Conservation (phyloP, 1,140 invertebrate species). For the Scaptomyza graminum region DNA sequence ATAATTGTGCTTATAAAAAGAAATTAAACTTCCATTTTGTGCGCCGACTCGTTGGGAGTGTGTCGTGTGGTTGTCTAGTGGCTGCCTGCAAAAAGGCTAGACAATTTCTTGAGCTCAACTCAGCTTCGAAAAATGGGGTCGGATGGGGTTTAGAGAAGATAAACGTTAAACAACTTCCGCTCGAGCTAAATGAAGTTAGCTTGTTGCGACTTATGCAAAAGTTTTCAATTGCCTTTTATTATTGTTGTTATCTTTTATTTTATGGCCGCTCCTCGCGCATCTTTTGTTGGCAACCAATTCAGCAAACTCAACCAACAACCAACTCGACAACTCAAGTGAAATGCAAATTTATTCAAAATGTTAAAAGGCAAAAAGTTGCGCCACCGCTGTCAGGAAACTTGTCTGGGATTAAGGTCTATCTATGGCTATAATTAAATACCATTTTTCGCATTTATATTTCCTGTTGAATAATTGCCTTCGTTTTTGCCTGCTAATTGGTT, state of each 20-base stretch:
- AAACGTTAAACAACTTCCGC: conserved; percentile 49
- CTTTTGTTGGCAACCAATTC: conserved; percentile 25
- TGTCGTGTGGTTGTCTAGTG: conserved; percentile 35
- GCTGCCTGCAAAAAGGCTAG: conserved; percentile 15
- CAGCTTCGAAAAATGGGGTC: conserved; percentile 24
- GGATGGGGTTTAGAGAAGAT: background rate
- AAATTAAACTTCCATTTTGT: conserved; percentile 75
- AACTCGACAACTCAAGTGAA: conserved; percentile 56
- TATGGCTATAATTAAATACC: conserved; percentile 72
- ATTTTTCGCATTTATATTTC: conserved; percentile 72
- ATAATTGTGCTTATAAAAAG: conserved; percentile 72
- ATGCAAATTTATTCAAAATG: conserved; percentile 81
- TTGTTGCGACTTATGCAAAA: conserved; percentile 75
- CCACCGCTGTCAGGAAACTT: conserved; percentile 35
- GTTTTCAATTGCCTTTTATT: conserved; percentile 78
- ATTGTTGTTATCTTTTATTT: conserved; percentile 58
- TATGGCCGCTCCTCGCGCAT: conserved; percentile 26
- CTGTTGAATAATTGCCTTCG: conserved; percentile 63
- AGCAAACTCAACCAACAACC: background rate
- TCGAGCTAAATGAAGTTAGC: conserved; percentile 70
- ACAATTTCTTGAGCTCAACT: background rate
- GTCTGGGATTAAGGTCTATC: conserved; percentile 55
- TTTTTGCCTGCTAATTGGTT: conserved; percentile 43
- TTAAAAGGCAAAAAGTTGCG: conserved; percentile 57
- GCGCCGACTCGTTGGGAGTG: conserved; percentile 15